Base-by-base conservation (phyloP, 2,888 invertebrate genomes). In the Exocentrus adspersus region DNA sequence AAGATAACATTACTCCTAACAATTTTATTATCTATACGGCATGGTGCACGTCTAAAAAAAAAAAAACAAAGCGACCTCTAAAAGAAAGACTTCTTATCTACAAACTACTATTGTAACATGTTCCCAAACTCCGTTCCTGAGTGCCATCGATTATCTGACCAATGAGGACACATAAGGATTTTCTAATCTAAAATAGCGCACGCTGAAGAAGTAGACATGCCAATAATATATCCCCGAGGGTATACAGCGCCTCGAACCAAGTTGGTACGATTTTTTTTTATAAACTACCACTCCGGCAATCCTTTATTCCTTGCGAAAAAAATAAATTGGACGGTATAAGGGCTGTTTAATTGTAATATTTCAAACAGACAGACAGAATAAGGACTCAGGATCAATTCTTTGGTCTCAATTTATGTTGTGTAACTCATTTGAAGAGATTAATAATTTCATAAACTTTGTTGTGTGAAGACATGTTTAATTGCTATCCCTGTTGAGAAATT, bases 61-160 rank as follows among this genome's bases (percentile, higher is more conserved):
- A n/a, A n/a, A n/a, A n/a, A n/a, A n/a, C n/a, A n/a, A n/a, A n/a
- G n/a, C n/a, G n/a, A n/a, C n/a, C n/a, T n/a, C n/a, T n/a, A n/a
- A n/a, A n/a, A n/a, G n/a, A n/a, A n/a, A n/a, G n/a, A n/a, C n/a
- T n/a, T n/a, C n/a, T n/a, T n/a, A n/a, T n/a, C 14, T 41, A 3
- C 4, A 41, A 12, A 41, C 4, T 14, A 14, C 10, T 41, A n/a
- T 12, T 6, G n/a, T 14, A 41, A 41, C 16, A 10, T n/a, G 3
- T 37, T 53, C 7, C 14, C 24, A 20, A 24, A 53, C 45, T 28
- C 53, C 17, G 24, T 4, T n/a, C 43, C 53, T 46, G 60, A 2
- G 21, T 14, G 2, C 24, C 3, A 60, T 60, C 60, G 53, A 60
- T 60, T 60, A 60, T 60, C 60, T 45, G 53, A 60, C 53, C 60